Conservation (phyloP, 2,888 invertebrate genomes). For the Ypsolopha sequella region DNA sequence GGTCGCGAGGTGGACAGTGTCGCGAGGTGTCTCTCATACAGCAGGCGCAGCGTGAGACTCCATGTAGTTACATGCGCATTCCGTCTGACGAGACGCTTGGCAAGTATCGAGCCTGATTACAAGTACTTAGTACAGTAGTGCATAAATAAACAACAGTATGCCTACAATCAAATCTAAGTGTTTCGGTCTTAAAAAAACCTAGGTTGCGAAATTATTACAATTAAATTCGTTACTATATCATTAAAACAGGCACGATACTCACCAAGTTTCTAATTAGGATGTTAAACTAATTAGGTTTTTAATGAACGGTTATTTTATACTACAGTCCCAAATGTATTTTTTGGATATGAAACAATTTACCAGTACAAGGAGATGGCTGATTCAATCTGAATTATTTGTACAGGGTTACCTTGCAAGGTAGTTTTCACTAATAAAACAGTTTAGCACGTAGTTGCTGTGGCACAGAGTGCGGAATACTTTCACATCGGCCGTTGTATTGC, state of each 20-base stretch:
- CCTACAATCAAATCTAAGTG: background rate
- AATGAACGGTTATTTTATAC: too few species aligned
- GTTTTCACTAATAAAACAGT: constrained; percentile 27
- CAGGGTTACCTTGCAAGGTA: too few species aligned
- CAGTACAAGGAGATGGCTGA: too few species aligned
- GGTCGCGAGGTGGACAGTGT: constrained; percentile 55
- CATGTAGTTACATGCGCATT: constrained; percentile 13
- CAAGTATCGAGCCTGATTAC: constrained; percentile 28
- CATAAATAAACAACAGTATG: constrained; percentile 9
- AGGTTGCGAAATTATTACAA: background rate
- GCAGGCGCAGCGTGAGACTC: constrained; percentile 19
- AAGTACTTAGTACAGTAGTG: constrained; percentile 25
- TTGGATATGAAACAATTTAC: too few species aligned
- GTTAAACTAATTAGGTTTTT: too few species aligned
- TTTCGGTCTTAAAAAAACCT: background rate
- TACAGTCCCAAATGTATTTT: too few species aligned
- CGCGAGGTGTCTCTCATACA: constrained; percentile 17
- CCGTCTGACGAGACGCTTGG: constrained; percentile 22
- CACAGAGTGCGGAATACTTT: constrained; percentile 49
- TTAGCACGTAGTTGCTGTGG: constrained; percentile 38
- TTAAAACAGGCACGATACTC: constrained; percentile 1
- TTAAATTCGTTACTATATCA: constrained; percentile 15
- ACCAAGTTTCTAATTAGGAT: background rate
- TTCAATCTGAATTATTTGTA: too few species aligned
- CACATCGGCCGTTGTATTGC: constrained; percentile 59